phyloP scores from a whole-genome alignment of 2,113 vertebrate species.

The Piaya cayana region DNA sequence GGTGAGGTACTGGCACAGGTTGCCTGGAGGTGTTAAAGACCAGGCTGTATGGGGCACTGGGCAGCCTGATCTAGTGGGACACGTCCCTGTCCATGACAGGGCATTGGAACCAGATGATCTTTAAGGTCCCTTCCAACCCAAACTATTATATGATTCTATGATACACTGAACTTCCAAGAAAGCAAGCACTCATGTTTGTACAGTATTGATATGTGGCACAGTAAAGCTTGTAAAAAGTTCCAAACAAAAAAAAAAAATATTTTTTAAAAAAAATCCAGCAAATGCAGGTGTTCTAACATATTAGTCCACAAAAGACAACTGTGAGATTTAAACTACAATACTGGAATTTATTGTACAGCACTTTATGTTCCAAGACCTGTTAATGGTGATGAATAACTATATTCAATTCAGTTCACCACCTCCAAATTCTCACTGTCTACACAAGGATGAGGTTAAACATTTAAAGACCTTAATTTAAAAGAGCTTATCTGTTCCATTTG shows the following conservation, averaged over 20 bases:
- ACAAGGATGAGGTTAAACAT: background rate
- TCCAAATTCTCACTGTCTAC: background rate
- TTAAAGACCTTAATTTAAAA: slow-evolving; percentile 27
- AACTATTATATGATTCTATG: background rate
- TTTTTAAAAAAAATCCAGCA: background rate
- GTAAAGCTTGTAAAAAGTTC: background rate
- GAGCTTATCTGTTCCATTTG: slow-evolving; percentile 3
- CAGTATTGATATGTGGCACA: background rate
- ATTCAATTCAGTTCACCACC: background rate
- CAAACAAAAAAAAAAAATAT: background rate
- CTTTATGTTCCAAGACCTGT: background rate
- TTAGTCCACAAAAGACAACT: background rate
- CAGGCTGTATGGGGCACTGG: too few species aligned
- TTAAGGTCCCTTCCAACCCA: too few species aligned
- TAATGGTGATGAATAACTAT: background rate
- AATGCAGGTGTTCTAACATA: background rate
- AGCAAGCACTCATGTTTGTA: background rate
- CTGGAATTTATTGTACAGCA: background rate
- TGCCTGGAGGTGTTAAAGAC: too few species aligned
- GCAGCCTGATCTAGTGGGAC: too few species aligned
- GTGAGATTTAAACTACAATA: background rate
- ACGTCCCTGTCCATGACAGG: too few species aligned
- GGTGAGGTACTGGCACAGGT: too few species aligned
- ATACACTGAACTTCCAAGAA: background rate
- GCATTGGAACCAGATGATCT: too few species aligned